These are phyloP conservation scores for Axis porcinus DNA, from an alignment of 2,113 vertebrate genomes.

Conservation along the genomic window DNA sequence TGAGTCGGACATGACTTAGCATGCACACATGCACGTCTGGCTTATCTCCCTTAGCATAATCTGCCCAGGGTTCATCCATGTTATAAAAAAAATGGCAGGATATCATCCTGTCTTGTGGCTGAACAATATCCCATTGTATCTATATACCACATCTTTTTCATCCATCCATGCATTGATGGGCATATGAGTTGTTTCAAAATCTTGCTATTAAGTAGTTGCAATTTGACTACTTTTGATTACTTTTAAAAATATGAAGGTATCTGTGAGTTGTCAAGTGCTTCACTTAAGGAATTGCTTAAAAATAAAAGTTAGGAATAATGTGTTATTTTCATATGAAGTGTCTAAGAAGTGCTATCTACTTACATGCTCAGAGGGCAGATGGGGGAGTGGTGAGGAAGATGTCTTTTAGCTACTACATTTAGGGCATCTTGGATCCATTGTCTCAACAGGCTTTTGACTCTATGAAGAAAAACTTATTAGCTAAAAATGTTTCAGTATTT, in stretches of 20 bases:
- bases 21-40: background rate
- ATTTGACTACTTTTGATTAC: background rate
- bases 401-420: background rate
- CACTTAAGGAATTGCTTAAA: background rate
- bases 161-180: background rate
- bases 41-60: background rate
- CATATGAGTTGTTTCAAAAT: background rate
- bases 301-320: background rate
- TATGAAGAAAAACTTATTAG: slow-evolving; percentile 9
- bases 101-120: background rate
- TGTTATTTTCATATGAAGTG: background rate
- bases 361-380: background rate
- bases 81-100: too few relatives aligned
- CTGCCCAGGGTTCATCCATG: background rate
- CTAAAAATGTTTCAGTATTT: background rate
- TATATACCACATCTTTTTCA: background rate
- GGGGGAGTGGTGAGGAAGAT: background rate
- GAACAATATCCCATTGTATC: background rate
- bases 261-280: background rate
- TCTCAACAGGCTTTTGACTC: background rate
- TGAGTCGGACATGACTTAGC: background rate
- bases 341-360: background rate
- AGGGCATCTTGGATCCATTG: background rate
- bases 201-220: background rate
- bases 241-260: background rate